Percentiles rank a stretch among this genome's conserved stretches.
Conservation (phyloP, 1,140 invertebrate species). For the Agrypnia vestita region DNA sequence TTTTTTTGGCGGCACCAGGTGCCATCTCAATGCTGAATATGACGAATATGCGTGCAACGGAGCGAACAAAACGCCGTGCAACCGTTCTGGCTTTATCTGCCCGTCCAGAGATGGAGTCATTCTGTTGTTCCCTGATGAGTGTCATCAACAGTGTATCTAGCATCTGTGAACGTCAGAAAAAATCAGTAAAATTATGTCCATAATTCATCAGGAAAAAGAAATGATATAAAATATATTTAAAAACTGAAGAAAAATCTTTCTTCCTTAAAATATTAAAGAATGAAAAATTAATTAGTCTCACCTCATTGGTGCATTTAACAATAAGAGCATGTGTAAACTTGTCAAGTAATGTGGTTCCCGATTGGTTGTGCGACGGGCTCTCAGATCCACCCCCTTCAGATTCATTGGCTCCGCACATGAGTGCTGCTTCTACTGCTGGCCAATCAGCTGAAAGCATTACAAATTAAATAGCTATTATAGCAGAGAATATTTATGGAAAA, state of each 20-base stretch:
- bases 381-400: slow-evolving; percentile 76
- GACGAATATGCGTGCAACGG: slow-evolving; percentile 96
- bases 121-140: slow-evolving; percentile 88
- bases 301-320: slow-evolving; percentile 94
- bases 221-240: slow-evolving; percentile 39
- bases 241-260: no score
- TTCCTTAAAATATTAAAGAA: not conserved
- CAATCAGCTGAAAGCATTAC: slow-evolving; percentile 65
- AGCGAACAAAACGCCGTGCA: slow-evolving; percentile 93
- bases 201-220: not conserved
- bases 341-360: slow-evolving; percentile 94
- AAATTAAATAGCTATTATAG: not conserved
- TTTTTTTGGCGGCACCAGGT: slow-evolving; percentile 85
- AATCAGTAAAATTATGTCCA: not conserved
- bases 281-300: slow-evolving; percentile 63
- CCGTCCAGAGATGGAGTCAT: slow-evolving; percentile 78
- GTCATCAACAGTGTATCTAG: slow-evolving; percentile 92
- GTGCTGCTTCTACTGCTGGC: slow-evolving; percentile 71
- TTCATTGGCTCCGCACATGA: slow-evolving; percentile 68
- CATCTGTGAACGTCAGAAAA: slow-evolving; percentile 73
- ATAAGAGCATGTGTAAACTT: slow-evolving; percentile 98
- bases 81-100: slow-evolving; percentile 88
- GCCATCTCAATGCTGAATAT: slow-evolving; percentile 96
- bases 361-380: slow-evolving; percentile 84
- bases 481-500: not conserved